Evolutionary conservation across 2,888 invertebrate genomes (phyloP), one percentile per base, ranked within the genome.

Genomic region (Tetheella fluctuosa): DNA sequence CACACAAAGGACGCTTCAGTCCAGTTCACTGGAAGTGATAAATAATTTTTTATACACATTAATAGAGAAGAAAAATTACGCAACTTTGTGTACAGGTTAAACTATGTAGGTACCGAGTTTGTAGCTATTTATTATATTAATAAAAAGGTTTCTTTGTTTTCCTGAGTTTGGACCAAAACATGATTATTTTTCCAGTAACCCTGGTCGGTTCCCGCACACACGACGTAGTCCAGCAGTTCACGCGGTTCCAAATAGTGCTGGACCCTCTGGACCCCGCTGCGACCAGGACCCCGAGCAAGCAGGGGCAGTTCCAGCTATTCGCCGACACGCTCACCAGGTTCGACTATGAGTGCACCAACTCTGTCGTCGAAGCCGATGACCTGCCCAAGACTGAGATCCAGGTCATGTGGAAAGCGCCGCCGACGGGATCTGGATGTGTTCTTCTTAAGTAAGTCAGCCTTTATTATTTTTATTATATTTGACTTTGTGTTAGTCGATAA

Each of bases 381-480:
- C 91, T 96, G 59, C 95, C 95, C 10, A 98, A 98, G 88, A 96
- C 96, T 0, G 97, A 97, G 80, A 95, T 98, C 10, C 96, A 96
- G 80, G 96, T 98, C 65, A 95, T 97, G 94, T 99, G 99, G 98
- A 96, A 96, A 56, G 97, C 98, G 15, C 98, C 99, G 0, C 94
- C 95, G 15, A 90, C 96, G 10, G 97, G 97, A 4, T 96, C 97
- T 0, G 98, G 98, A 65, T 99, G 98, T 83, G 96, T 98, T 42
- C 94, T 96, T 30, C 95, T 99, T 80, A 97, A 96, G 95, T 97
- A 84, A 91, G 88, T 23, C n/a, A n/a, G n/a, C n/a, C n/a, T n/a
- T n/a, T n/a, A n/a, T n/a, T n/a, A n/a, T n/a, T n/a, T n/a, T n/a
- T n/a, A n/a, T n/a, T n/a, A n/a, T n/a, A n/a, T n/a, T n/a, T n/a